Evolutionary conservation across 2,888 invertebrate genomes (phyloP).

Genomic region (Sphecodes monilicornis): DNA sequence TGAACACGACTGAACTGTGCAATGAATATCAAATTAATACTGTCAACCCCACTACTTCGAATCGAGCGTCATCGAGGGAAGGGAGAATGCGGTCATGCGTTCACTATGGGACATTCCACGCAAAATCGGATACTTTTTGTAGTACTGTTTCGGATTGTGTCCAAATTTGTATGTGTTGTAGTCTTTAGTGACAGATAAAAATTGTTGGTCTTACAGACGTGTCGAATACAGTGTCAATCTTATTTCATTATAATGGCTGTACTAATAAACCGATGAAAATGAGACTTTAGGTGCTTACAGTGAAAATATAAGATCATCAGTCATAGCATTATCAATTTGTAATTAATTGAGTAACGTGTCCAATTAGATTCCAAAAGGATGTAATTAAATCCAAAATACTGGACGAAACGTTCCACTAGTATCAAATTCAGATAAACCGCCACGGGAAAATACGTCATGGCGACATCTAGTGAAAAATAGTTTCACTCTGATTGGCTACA

Average conservation of each 20-base stretch:
- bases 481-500: neutral
- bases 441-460: neutral
- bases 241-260: neutral
- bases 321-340: no score
- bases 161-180: no score
- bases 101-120: neutral
- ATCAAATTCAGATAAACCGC: neutral
- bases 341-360: no score
- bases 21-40: neutral
- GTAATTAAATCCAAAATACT: neutral
- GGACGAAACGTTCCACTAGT: neutral
- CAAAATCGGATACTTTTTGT: no score
- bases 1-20: neutral
- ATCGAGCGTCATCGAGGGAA: neutral
- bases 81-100: neutral
- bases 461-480: neutral
- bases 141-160: no score
- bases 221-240: neutral
- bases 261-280: no score
- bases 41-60: neutral
- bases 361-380: neutral
- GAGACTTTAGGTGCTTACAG: no score
- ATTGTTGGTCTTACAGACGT: no score
- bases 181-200: no score
- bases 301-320: no score